Base-by-base conservation (phyloP, 2,113 vertebrate genomes). In the Ivindomyrus marchei region DNA sequence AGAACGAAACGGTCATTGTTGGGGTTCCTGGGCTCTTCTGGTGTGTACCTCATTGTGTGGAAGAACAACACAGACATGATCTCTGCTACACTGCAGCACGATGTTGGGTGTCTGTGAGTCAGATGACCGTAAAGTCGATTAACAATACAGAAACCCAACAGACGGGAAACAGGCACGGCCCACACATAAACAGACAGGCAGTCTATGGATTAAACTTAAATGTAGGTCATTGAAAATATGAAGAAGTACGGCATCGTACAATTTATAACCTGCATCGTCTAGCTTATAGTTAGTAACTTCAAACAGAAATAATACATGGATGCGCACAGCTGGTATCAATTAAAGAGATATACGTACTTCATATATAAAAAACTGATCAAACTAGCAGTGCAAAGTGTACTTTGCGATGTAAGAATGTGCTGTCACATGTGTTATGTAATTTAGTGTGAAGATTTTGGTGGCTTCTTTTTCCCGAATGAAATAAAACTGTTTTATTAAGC, bases 21-120 rank as follows among this genome's bases (percentile, higher is more conserved):
- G 0, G 94, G 93, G 89, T 97, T 96, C 6, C 94, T 93, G 0
- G 96, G 97, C 15, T 97, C 95, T 0, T 91, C 62, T 0, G 93
- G 89, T 90, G 96, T 97, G 10, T 97, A 97, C 84, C 93, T 94
- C 97, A 97, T 97, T 24, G 95, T 94, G 92, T 97, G 92, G 92
- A 97, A 98, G 93, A 97, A 97, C 58, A 98, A 95, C 88, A 97
- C 96, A 0, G 96, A 95, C 96, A 97, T 93, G 91, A 97, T 95
- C 92, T 97, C 97, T 0, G 97, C 97, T 0, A 95, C 95, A 1
- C 97, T 97, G 94, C 97, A 97, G 91, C 97, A 97, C 1, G 96
- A 97, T 5, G 95, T 96, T 11, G 96, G 97, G 87, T 97, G 96
- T 5, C 96, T 97, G 90, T 31, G 10, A 70, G 10, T 31, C n/a